Percentiles rank a stretch among this genome's conserved stretches.
These are phyloP conservation scores for Nansenia antarctica DNA, from an alignment of 2,113 vertebrate genomes.

Conservation along the genomic window DNA sequence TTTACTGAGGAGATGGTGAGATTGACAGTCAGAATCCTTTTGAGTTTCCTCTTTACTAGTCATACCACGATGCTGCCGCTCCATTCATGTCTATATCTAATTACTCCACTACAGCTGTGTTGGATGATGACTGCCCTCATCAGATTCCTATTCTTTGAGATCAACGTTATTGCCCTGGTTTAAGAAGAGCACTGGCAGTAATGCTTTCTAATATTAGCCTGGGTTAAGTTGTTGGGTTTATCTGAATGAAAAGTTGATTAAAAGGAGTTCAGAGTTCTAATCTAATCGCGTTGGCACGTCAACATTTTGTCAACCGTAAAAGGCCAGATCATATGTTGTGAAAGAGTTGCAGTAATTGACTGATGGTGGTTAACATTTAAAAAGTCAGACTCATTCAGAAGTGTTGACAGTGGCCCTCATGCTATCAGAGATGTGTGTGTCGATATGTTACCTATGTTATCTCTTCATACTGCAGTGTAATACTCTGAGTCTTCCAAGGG, in stretches of 20 bases:
- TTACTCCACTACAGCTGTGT: constrained; percentile 2
- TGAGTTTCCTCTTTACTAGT: constrained; percentile 21
- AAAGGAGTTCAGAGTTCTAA: no score
- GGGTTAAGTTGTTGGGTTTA: background rate
- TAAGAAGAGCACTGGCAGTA: background rate
- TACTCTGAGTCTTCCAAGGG: no score
- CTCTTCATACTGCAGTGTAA: background rate
- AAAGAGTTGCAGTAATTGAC: background rate
- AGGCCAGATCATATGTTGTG: background rate
- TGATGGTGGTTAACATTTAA: background rate
- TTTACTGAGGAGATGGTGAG: background rate
- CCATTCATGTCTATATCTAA: constrained; percentile 19
- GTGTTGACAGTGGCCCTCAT: background rate
- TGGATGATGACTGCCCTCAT: no score
- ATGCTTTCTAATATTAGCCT: background rate
- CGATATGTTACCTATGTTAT: background rate
- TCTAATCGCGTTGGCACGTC: background rate
- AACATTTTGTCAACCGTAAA: background rate
- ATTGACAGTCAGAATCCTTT: constrained; percentile 18
- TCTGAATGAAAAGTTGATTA: no score
- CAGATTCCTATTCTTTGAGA: background rate
- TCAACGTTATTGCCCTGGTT: background rate
- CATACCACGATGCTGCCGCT: constrained; percentile 19
- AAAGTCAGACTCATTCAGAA: background rate
- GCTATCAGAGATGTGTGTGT: constrained; percentile 4